These are phyloP conservation scores for Parasteatoda tepidariorum DNA, from an alignment of 1,140 invertebrate species.

Conservation along the genomic window DNA sequence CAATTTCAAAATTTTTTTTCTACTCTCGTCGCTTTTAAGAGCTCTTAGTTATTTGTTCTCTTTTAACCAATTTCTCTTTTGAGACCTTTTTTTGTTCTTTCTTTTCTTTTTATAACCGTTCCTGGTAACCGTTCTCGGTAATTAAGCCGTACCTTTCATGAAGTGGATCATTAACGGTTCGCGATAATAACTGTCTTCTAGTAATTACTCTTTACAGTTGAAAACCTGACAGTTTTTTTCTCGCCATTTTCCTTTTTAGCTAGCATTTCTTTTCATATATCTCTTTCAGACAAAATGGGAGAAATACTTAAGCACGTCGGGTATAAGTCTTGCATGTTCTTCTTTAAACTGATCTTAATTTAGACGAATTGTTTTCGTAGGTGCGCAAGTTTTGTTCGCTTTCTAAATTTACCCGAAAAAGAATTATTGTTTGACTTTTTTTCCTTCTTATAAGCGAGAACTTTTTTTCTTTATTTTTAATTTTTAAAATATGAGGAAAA, in stretches of 20 bases:
- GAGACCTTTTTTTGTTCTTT: conserved; percentile 15
- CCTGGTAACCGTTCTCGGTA: background rate
- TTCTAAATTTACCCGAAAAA: background rate
- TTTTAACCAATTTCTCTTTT: conserved; percentile 52
- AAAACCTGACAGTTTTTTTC: conserved; percentile 52
- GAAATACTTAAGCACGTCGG: conserved; percentile 43
- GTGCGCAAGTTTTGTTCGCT: background rate
- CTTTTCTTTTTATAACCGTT: background rate
- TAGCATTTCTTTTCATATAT: conserved; percentile 1
- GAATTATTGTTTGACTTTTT: background rate
- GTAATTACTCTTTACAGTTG: conserved; percentile 55
- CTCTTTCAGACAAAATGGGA: background rate
- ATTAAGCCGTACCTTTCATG: background rate
- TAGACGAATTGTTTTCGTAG: conserved; percentile 36
- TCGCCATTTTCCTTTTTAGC: conserved; percentile 16
- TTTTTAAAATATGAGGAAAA: too few species aligned
- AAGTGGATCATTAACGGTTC: background rate
- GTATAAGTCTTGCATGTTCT: background rate
- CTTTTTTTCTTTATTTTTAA: too few species aligned
- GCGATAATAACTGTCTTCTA: conserved; percentile 22
- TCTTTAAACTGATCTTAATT: conserved; percentile 55
- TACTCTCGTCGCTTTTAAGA: conserved; percentile 27
- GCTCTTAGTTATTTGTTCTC: conserved; percentile 54
- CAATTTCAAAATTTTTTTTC: conserved; percentile 7
- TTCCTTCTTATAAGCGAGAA: too few species aligned